phyloP scores from a whole-genome alignment of 2,888 invertebrate genomes.

The Drosophila affinis region DNA sequence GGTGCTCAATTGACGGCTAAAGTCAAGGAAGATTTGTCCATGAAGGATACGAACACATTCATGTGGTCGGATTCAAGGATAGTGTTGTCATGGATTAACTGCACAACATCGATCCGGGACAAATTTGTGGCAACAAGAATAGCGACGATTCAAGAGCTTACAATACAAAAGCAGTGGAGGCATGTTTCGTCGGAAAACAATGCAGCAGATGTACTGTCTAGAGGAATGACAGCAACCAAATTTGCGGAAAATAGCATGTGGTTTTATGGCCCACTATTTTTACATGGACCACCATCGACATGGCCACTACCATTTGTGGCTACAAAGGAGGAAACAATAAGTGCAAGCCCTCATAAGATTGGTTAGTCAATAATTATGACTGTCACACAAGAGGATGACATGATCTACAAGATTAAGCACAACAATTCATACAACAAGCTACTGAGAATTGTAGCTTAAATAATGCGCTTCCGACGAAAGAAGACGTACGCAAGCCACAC shows the following conservation, averaged over 20 bases:
- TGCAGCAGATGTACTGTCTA: neutral
- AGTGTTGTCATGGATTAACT: no score
- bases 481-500: no score
- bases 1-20: neutral
- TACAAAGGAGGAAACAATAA: neutral
- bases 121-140: neutral
- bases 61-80: no score
- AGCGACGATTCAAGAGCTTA: neutral
- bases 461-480: no score
- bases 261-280: constrained; percentile 4
- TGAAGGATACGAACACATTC: no score
- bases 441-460: no score
- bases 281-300: neutral
- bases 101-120: neutral
- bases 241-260: neutral
- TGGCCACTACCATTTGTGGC: neutral
- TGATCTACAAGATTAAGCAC: no score
- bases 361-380: no score
- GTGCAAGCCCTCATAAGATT: neutral
- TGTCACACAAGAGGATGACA: no score
- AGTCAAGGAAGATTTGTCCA: neutral
- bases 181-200: neutral
- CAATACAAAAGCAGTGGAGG: neutral
- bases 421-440: no score
- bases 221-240: neutral